phyloP scores from a whole-genome alignment of 2,113 vertebrate species.

The Anoura caudifer region DNA sequence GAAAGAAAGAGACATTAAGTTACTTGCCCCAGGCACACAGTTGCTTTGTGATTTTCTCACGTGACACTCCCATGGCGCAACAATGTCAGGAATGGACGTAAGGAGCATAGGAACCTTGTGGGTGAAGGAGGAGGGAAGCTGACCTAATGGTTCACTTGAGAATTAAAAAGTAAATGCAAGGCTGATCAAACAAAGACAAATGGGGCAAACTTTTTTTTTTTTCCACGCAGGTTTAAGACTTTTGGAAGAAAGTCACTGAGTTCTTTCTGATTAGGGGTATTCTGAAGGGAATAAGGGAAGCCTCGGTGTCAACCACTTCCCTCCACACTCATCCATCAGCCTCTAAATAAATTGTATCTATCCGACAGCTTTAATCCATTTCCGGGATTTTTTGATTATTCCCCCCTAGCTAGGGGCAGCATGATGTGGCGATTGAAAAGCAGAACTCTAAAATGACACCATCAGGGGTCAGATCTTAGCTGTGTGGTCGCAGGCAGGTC shows the following conservation, averaged over 20 bases:
- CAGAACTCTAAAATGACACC: background rate
- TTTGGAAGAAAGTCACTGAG: background rate
- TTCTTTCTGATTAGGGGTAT: too few relatives aligned
- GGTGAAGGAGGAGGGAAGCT: background rate
- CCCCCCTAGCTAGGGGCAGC: background rate
- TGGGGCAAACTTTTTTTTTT: background rate
- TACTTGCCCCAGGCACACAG: background rate
- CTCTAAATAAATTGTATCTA: background rate
- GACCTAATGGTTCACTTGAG: background rate
- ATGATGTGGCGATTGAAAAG: background rate
- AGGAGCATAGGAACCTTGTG: background rate
- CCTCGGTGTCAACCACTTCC: background rate
- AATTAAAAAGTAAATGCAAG: background rate
- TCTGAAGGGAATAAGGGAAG: background rate
- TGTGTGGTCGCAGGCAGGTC: background rate
- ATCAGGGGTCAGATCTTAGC: background rate
- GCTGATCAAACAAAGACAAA: background rate
- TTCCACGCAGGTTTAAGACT: background rate
- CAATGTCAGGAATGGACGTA: background rate
- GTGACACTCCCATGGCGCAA: background rate
- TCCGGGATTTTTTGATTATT: background rate
- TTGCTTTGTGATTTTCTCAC: too few relatives aligned
- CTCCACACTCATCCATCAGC: background rate
- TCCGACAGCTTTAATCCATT: background rate
- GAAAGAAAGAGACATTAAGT: background rate